Evolutionary conservation across 1,140 invertebrate species (phyloP), one percentile per base, ranked within the genome.

Genomic region (Drosophila setifemur): DNA sequence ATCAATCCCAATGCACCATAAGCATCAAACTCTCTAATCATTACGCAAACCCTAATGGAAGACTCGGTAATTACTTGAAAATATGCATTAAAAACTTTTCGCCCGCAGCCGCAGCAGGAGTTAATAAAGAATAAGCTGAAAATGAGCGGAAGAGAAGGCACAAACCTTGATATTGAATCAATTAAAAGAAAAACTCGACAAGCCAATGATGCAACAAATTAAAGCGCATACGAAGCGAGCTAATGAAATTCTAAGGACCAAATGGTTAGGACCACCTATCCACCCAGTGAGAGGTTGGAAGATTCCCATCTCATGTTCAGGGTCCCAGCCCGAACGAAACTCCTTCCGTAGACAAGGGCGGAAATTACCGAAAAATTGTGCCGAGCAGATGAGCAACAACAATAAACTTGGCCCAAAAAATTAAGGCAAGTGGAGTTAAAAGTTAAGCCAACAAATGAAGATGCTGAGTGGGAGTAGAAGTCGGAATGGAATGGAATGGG

Each of bases 391-490:
- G 50, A 73, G 39, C 60, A 77, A 83, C 61, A 83, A 82, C 73
- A 83, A 82, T 72, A 72, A 82, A 61, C 48, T 70, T 70, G 52
- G 49, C 47, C 43, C 49, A 31, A 85, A 85, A 60, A 83, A 83
- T 85, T 85, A 83, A 85, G 74, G 78, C 78, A 83, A 83, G 70
- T 78, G 79, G 58, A 83, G 81, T 83, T 85, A 83, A 83, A 83
- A 83, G 78, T 83, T 83, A 83, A 83, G 78, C 79, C 55, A 85
- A 78, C 78, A 83, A 74, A 83, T 73, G 78, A 83, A 82, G 79
- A 77, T 78, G 68, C 47, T 58, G 77, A 40, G 45, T 72, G 71
- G 45, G 25, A 44, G 35, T 47, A 40, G 37, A 33, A 55, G 21
- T 26, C 29, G 40, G 28, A 55, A 64, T 49, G 26, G 40, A 9